These are phyloP conservation scores for Varroa destructor DNA, from an alignment of 1,140 invertebrate genomes.

Conservation along the genomic window DNA sequence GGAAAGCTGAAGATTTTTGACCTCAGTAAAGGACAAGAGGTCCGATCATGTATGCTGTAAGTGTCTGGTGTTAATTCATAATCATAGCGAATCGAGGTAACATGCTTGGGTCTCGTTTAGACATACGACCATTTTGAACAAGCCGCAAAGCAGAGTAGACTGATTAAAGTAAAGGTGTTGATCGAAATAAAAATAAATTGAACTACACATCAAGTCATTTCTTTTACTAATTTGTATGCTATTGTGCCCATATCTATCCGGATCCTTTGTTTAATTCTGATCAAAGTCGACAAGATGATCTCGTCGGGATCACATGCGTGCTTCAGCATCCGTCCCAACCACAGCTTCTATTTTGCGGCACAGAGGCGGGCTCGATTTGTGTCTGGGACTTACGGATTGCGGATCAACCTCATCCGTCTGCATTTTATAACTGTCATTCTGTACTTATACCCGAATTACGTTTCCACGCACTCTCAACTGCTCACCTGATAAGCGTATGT, in stretches of 20 bases:
- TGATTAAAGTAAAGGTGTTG: too few relatives aligned
- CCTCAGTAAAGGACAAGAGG: conserved; percentile 2
- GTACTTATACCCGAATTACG: conserved; percentile 21
- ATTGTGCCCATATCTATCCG: too few relatives aligned
- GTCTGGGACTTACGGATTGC: conserved; percentile 7
- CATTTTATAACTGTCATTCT: conserved; percentile 18
- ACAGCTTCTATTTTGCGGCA: conserved; percentile 7
- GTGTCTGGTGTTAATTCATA: not conserved
- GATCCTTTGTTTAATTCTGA: too few relatives aligned
- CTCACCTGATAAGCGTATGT: conserved; percentile 12
- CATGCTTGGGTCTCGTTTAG: too few relatives aligned
- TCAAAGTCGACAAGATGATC: conserved; percentile 9
- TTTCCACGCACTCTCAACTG: conserved; percentile 20
- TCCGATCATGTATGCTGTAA: conserved; percentile 13
- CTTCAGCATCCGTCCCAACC: conserved; percentile 15
- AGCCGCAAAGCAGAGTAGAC: too few relatives aligned
- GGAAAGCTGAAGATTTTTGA: conserved; percentile 16
- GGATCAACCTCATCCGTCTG: conserved; percentile 20
- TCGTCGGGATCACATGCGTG: conserved; percentile 18
- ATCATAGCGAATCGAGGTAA: not conserved
- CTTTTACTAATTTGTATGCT: too few relatives aligned
- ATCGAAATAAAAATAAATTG: too few relatives aligned
- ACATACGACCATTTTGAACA: too few relatives aligned
- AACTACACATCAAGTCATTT: too few relatives aligned
- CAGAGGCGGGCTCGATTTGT: conserved; percentile 24